Percentiles rank a stretch among this genome's conserved stretches.
These are phyloP conservation scores for Drosophila atroscutellata DNA, from an alignment of 2,888 invertebrate species.

Conservation along the genomic window DNA sequence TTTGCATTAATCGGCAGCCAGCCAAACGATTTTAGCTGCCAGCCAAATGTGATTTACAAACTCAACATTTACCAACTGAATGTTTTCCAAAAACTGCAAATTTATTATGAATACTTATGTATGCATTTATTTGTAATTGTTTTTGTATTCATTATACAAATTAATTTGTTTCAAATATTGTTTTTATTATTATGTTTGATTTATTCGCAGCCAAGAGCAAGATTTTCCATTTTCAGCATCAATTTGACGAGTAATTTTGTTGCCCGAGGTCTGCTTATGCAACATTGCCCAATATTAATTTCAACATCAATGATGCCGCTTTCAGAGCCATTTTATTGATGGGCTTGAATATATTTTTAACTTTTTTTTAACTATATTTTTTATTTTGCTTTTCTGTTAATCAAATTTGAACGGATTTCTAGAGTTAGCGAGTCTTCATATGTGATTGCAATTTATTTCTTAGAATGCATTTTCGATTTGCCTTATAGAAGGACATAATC, in stretches of 20 bases:
- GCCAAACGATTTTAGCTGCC: conserved; percentile 5
- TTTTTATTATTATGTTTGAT: not conserved
- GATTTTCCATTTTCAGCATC: not conserved
- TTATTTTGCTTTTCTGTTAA: too few species aligned
- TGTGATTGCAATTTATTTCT: not conserved
- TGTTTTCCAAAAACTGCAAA: not conserved
- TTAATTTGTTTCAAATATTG: not conserved
- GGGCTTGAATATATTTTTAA: not conserved
- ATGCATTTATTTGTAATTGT: not conserved
- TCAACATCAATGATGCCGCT: too few species aligned
- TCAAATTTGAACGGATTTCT: too few species aligned
- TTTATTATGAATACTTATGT: not conserved
- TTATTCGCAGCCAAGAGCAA: not conserved
- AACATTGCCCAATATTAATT: not conserved
- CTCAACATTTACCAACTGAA: not conserved
- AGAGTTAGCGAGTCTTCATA: too few species aligned
- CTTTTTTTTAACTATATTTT: not conserved
- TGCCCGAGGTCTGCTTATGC: not conserved
- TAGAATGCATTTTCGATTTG: not conserved
- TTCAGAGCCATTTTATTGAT: not conserved
- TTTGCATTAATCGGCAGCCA: conserved; percentile 11
- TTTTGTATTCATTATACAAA: not conserved
- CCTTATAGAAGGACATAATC: too few species aligned
- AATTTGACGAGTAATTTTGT: not conserved
- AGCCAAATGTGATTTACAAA: conserved; percentile 15